A percentile compares a stretch with the other conserved stretches of the same genome.
Evolutionary conservation across 2,888 invertebrate species (phyloP).

Genomic region (Suillia variegata): DNA sequence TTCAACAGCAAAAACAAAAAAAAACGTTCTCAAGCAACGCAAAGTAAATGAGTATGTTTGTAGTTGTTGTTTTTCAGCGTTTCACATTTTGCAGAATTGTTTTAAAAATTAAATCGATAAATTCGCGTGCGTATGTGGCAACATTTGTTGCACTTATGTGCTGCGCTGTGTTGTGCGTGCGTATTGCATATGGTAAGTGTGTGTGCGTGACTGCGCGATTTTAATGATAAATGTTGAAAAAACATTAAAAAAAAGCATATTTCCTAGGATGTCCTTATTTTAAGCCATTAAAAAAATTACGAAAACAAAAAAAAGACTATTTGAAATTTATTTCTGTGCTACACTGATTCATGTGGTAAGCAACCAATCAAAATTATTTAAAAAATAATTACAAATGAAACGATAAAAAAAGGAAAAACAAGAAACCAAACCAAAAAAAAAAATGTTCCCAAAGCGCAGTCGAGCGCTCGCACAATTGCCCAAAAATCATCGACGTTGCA

Average conservation of each 20-base stretch:
- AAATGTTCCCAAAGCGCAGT: background rate
- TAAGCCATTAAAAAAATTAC: too few relatives aligned
- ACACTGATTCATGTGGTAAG: too few relatives aligned
- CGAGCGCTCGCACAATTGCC: background rate
- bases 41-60: slow-evolving; percentile 3
- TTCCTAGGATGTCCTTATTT: too few relatives aligned
- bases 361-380: too few relatives aligned
- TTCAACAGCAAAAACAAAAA: background rate
- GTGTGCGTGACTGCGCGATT: background rate
- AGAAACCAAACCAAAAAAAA: background rate
- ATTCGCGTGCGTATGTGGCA: slow-evolving; percentile 2
- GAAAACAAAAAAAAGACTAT: too few relatives aligned
- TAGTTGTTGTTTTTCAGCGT: background rate
- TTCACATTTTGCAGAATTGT: background rate
- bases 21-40: too few relatives aligned
- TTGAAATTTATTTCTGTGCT: too few relatives aligned
- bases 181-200: background rate
- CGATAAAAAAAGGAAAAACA: too few relatives aligned
- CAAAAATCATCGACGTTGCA: slow-evolving; percentile 25
- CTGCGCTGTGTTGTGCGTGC: background rate
- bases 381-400: too few relatives aligned
- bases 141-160: background rate
- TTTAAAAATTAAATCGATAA: slow-evolving; percentile 19
- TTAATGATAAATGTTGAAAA: background rate
- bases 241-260: too few relatives aligned